These are phyloP conservation scores for Collichthys lucidus DNA, from an alignment of 2,113 vertebrate genomes.

Conservation along the genomic window DNA sequence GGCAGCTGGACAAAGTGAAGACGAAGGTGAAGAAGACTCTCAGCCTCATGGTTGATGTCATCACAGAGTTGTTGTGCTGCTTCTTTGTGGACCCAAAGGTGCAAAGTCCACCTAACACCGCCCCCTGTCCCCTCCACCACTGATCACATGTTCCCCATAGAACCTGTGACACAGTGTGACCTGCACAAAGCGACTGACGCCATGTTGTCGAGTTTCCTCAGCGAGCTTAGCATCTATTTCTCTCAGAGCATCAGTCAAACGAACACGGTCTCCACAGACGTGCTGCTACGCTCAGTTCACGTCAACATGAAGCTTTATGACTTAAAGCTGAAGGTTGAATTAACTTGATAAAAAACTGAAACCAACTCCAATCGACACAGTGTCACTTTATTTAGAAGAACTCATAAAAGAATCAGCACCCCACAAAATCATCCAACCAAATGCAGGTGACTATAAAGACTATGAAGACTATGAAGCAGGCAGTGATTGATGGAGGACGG, in stretches of 20 bases:
- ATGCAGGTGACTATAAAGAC: no score
- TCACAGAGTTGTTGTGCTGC: slow-evolving; percentile 9
- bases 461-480: no score
- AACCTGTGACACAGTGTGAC: slow-evolving; percentile 5
- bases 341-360: no score
- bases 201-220: no score
- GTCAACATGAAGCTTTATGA: no score
- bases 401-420: background rate
- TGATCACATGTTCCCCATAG: slow-evolving; percentile 33
- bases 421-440: background rate
- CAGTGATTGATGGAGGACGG: no score
- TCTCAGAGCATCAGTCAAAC: no score
- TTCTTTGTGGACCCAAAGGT: slow-evolving; percentile 38
- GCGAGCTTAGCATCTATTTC: no score
- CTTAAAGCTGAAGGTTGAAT: no score
- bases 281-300: no score
- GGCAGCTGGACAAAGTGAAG: slow-evolving; percentile 46
- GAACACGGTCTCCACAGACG: no score
- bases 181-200: background rate
- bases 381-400: background rate
- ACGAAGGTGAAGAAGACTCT: slow-evolving; percentile 62
- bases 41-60: slow-evolving; percentile 67
- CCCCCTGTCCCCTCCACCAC: background rate
- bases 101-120: slow-evolving; percentile 66
- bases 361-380: background rate